Percentiles rank a stretch among this genome's conserved stretches.
Conservation (phyloP, 2,113 vertebrate genomes). For the Pristiophorus japonicus region DNA sequence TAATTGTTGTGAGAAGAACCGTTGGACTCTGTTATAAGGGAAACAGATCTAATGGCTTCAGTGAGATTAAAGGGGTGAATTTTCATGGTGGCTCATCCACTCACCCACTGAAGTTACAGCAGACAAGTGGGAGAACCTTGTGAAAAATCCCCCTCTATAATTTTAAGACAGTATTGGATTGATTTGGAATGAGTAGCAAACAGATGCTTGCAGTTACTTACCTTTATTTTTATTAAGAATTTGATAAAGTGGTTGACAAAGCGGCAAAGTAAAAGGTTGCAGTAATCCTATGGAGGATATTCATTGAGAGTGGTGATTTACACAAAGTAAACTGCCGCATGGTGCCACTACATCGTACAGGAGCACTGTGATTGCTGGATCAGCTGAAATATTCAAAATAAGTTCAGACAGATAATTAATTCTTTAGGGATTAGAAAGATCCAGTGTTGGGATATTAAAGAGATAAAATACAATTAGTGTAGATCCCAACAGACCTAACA, state of each 20-base stretch:
- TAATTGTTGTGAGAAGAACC: not conserved
- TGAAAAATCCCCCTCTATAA: not conserved
- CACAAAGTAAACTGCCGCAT: not conserved
- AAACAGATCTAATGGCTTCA: constrained; percentile 2
- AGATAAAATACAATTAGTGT: too few relatives aligned
- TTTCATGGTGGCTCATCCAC: not conserved
- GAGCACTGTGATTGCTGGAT: not conserved
- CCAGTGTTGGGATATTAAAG: too few relatives aligned
- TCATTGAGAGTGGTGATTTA: not conserved
- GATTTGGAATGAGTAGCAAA: not conserved
- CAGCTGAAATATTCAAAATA: not conserved
- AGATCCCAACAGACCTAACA: not conserved
- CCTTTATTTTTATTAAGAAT: not conserved
- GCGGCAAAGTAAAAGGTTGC: not conserved
- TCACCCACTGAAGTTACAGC: not conserved
- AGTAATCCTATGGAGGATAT: not conserved
- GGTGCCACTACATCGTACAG: not conserved
- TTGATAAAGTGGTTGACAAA: not conserved
- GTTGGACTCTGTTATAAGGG: not conserved
- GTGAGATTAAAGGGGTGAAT: not conserved
- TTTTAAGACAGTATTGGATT: not conserved
- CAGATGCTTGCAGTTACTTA: not conserved
- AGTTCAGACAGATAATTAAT: too few relatives aligned
- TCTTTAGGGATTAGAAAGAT: too few relatives aligned
- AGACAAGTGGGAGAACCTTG: not conserved